Conservation (phyloP, 2,113 vertebrate species). For the Labeo catla region DNA sequence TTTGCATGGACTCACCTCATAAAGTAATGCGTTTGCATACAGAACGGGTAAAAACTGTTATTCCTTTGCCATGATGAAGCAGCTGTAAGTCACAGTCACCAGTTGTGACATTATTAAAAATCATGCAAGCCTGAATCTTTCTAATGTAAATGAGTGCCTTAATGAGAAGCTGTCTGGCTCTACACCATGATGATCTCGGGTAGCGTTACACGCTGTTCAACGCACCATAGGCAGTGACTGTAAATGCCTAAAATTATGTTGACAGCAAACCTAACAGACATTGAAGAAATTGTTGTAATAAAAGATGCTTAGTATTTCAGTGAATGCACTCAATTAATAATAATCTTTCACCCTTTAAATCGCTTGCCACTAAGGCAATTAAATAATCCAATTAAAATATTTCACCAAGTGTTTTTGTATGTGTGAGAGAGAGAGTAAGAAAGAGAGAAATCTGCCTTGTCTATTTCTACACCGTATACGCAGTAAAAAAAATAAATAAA, state of each 20-base stretch:
- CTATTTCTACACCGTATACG: neutral
- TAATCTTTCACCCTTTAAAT: neutral
- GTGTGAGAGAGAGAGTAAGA: constrained; percentile 10
- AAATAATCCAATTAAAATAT: constrained; percentile 18
- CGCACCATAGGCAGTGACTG: neutral
- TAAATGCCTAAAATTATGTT: constrained; percentile 9
- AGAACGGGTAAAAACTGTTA: neutral
- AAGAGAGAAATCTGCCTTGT: neutral
- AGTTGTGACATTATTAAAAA: constrained; percentile 29
- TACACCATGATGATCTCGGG: neutral
- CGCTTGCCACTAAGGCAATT: neutral
- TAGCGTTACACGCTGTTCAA: neutral
- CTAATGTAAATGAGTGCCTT: neutral
- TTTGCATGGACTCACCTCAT: constrained; percentile 29
- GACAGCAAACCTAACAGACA: constrained; percentile 24
- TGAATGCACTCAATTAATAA: constrained; percentile 5
- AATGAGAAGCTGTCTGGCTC: constrained; percentile 3
- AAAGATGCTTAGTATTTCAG: constrained; percentile 6
- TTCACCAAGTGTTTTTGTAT: neutral
- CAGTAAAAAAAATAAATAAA: too few species aligned
- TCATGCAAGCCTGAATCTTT: constrained; percentile 5
- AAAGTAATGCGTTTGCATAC: constrained; percentile 9
- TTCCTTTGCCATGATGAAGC: neutral
- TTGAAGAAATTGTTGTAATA: neutral
- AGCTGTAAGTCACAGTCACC: constrained; percentile 29